phyloP scores from a whole-genome alignment of 2,888 invertebrate genomes.

The Andrena praecox region DNA sequence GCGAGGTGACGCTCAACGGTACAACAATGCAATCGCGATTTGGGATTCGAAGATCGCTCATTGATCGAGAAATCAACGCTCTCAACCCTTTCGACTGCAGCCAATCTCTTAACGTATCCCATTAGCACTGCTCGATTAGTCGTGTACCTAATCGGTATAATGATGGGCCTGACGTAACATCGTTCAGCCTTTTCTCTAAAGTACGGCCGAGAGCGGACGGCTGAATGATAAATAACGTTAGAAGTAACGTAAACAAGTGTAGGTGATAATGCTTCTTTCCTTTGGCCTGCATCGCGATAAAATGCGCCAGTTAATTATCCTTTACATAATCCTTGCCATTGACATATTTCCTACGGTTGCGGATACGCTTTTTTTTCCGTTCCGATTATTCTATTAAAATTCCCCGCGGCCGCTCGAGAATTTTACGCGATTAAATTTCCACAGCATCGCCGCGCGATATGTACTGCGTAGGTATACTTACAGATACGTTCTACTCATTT shows the following conservation, averaged over 20 bases:
- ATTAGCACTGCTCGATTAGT: slow-evolving; percentile 42
- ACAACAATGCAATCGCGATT: slow-evolving; percentile 9
- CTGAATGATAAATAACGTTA: slow-evolving; percentile 15
- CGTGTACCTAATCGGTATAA: slow-evolving; percentile 48
- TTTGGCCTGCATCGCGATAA: not conserved
- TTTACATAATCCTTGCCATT: slow-evolving; percentile 12
- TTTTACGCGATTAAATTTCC: not conserved
- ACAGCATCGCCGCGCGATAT: not conserved
- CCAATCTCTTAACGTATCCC: slow-evolving; percentile 55
- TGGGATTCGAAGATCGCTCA: slow-evolving; percentile 32
- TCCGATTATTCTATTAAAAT: not conserved
- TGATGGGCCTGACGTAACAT: slow-evolving; percentile 56
- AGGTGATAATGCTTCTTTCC: slow-evolving; percentile 3
- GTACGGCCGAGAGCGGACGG: not conserved
- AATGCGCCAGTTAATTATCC: not conserved
- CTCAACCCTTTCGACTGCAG: slow-evolving; percentile 47
- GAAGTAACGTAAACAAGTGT: slow-evolving; percentile 43
- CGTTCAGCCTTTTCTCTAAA: slow-evolving; percentile 6
- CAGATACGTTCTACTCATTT: not conserved
- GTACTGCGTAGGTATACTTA: not conserved
- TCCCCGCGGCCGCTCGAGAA: not conserved
- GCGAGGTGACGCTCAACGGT: slow-evolving; percentile 6
- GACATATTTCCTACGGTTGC: not conserved
- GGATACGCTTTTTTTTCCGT: not conserved
- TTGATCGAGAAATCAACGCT: slow-evolving; percentile 50